Evolutionary conservation across 2,113 vertebrate genomes (phyloP), one percentile per base, ranked within the genome.

Genomic region (Bos indicus): DNA sequence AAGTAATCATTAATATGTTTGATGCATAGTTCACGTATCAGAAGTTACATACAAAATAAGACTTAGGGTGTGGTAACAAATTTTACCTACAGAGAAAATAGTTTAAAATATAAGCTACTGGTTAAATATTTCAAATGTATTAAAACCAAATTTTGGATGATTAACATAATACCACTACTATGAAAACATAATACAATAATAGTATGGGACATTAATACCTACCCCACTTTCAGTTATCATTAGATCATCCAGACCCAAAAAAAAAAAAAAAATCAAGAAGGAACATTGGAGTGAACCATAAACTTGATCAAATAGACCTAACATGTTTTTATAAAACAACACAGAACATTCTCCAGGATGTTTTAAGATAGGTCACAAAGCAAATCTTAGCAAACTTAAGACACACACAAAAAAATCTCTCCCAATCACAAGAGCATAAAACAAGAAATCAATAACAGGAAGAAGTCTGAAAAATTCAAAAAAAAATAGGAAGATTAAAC

Each of bases 91-190:
- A 62, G 21, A 91, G 19, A 6, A 91, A 96, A 94, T 56, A 87
- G 57, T 81, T 88, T 85, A 59, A 94, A 93, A 94, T 64, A 62
- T 36, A 90, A 92, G 16, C 30, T 71, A 62, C 28, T n/a, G 2
- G 6, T 80, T 90, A 96, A 90, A 88, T 52, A 94, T 36, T 52
- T 84, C 64, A 97, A 62, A 85, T 95, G 15, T 59, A 16, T 54
- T 48, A 54, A 96, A 97, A 94, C 71, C 30, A 90, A 90, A 46
- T 74, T 94, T 97, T 94, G 51, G 25, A 74, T 43, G 57, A 97
- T 48, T 64, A 94, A 33, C 74, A 62, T 25, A 91, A 84, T 48
- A 19, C 57, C 40, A 92, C 7, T 56, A 89, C 48, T 82, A 84
- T n/a, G 64, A 93, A 84, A 90, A 87, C 21, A 26, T 67, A 88